Evolutionary conservation across 1,140 invertebrate species (phyloP).

Genomic region (Macrosteles quadrilineatus): DNA sequence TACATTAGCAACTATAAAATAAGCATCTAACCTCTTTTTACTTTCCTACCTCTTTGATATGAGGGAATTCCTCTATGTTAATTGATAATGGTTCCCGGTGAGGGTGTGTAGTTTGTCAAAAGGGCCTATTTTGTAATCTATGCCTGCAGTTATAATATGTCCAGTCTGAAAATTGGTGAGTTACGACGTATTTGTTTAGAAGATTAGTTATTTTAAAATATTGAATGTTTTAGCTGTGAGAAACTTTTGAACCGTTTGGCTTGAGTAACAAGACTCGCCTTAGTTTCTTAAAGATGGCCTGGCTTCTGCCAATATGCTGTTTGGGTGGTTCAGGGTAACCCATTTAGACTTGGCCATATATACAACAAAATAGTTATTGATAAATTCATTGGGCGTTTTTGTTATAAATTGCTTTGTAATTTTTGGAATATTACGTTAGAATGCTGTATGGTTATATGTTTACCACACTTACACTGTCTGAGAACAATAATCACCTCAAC

Average conservation of each 20-base stretch:
- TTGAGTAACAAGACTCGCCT: too few relatives aligned
- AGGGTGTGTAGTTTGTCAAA: conserved; percentile 20
- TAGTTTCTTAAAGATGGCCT: background rate
- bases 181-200: background rate
- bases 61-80: too few relatives aligned
- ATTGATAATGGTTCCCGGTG: conserved; percentile 13
- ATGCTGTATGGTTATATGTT: background rate
- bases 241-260: too few relatives aligned
- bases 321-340: conserved; percentile 11
- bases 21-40: too few relatives aligned
- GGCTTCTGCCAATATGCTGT: background rate
- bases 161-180: conserved; percentile 66
- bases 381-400: background rate
- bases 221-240: background rate
- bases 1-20: too few relatives aligned
- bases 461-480: background rate
- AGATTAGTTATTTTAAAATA: background rate
- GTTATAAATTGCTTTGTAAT: background rate
- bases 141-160: conserved; percentile 55
- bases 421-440: background rate
- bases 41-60: too few relatives aligned
- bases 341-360: background rate
- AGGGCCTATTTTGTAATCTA: conserved; percentile 30
- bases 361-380: background rate
- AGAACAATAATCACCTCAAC: background rate